Conservation (phyloP, 2,113 vertebrate species). For the Phoenicopterus ruber region DNA sequence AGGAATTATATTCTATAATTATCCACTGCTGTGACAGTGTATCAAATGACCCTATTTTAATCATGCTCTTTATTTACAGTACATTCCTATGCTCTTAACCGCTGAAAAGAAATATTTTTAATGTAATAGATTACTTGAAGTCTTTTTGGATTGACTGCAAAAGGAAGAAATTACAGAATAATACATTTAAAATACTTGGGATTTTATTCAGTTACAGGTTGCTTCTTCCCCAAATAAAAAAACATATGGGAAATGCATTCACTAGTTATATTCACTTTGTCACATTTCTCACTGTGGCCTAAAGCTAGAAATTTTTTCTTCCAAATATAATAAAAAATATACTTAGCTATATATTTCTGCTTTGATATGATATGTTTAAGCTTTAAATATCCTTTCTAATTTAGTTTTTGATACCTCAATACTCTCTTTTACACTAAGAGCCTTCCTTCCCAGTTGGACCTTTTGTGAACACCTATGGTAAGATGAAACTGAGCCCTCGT, state of each 20-base stretch:
- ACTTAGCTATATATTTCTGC: background rate
- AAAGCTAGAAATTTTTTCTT: background rate
- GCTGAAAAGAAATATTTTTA: background rate
- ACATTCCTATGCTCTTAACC: background rate
- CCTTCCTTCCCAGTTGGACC: background rate
- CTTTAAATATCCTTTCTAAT: background rate
- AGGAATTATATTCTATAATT: slow-evolving; percentile 14
- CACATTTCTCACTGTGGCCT: background rate
- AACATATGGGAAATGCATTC: background rate
- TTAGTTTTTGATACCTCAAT: background rate
- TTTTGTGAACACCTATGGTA: background rate
- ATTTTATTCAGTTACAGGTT: background rate
- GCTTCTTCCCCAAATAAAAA: background rate
- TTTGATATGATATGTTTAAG: background rate
- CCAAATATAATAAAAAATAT: background rate
- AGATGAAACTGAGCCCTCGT: background rate
- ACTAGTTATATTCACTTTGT: background rate
- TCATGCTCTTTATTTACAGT: background rate
- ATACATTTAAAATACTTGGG: background rate
- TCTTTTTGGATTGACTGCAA: background rate
- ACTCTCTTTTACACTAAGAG: background rate
- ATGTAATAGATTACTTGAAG: background rate
- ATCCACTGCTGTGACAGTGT: background rate
- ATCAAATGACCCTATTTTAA: background rate
- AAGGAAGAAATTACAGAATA: background rate